A percentile compares a stretch with the other conserved stretches of the same genome.
phyloP scores from a whole-genome alignment of 1,140 invertebrate genomes.

The Microvelia longipes region DNA sequence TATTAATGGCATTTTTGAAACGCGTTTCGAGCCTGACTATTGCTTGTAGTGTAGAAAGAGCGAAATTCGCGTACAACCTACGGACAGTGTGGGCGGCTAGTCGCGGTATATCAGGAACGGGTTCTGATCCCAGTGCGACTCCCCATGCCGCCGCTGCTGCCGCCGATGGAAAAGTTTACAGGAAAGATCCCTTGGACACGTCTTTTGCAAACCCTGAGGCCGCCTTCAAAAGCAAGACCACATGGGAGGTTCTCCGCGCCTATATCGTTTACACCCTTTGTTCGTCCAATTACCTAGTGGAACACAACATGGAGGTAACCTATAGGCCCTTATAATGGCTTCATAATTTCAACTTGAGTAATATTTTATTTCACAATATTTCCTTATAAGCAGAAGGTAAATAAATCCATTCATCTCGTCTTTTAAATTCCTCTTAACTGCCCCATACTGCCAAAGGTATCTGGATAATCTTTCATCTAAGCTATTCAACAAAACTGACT shows the following conservation, averaged over 20 bases:
- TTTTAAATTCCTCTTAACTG: too few relatives aligned
- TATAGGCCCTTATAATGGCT: neutral
- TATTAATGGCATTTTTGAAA: conserved; percentile 4
- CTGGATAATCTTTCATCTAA: too few relatives aligned
- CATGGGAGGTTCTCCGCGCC: conserved; percentile 77
- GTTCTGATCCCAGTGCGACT: conserved; percentile 1
- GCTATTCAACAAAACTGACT: too few relatives aligned
- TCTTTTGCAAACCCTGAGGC: conserved; percentile 66
- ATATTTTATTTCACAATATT: neutral
- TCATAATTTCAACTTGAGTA: neutral
- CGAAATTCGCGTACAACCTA: neutral
- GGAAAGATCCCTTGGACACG: conserved; percentile 64
- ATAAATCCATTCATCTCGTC: neutral
- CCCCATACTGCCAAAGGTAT: too few relatives aligned
- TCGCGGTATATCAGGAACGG: neutral
- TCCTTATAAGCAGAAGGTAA: neutral
- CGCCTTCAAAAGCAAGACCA: conserved; percentile 88
- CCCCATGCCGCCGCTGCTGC: neutral
- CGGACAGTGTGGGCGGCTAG: neutral
- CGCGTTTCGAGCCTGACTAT: neutral
- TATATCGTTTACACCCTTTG: conserved; percentile 88
- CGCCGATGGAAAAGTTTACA: conserved; percentile 9
- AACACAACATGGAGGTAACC: conserved; percentile 86
- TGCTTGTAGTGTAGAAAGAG: neutral
- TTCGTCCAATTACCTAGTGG: conserved; percentile 73